phyloP scores from a whole-genome alignment of 2,113 vertebrate species.

The Mandrillus leucophaeus region DNA sequence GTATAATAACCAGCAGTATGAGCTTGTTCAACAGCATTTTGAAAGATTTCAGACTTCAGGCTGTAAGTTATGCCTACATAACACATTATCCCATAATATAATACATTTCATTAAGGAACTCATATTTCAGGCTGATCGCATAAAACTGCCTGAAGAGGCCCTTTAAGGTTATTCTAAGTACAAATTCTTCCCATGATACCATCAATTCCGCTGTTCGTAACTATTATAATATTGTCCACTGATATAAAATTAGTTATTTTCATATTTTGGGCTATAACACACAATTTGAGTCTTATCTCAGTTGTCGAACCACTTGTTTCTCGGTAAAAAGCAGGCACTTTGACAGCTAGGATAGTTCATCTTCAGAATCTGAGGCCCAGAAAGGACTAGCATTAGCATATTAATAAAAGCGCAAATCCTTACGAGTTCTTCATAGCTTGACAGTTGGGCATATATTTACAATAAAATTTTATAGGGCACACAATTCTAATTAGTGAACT shows the following conservation, averaged over 20 bases:
- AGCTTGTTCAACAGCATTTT: background rate
- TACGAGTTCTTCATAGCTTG: background rate
- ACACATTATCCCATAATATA: background rate
- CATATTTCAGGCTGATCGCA: conserved; percentile 7
- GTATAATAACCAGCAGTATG: background rate
- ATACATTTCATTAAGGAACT: background rate
- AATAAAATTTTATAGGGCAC: conserved; percentile 32
- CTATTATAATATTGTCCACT: background rate
- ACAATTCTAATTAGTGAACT: background rate
- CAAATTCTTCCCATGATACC: background rate
- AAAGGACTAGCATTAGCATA: conserved; percentile 15
- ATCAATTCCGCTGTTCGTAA: background rate
- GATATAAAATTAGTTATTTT: conserved; percentile 38
- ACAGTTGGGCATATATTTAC: background rate
- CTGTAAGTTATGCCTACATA: background rate
- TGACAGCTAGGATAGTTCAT: background rate
- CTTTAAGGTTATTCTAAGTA: conserved; percentile 20
- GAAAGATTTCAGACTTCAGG: background rate
- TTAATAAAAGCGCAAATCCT: conserved; percentile 8
- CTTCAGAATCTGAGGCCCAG: background rate
- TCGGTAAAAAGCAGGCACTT: background rate
- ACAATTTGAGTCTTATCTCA: conserved; percentile 34
- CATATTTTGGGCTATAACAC: background rate
- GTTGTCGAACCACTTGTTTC: conserved; percentile 29
- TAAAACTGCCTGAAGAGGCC: background rate